These are phyloP conservation scores for Ivindomyrus marchei DNA, from an alignment of 2,113 vertebrate species.

Conservation along the genomic window DNA sequence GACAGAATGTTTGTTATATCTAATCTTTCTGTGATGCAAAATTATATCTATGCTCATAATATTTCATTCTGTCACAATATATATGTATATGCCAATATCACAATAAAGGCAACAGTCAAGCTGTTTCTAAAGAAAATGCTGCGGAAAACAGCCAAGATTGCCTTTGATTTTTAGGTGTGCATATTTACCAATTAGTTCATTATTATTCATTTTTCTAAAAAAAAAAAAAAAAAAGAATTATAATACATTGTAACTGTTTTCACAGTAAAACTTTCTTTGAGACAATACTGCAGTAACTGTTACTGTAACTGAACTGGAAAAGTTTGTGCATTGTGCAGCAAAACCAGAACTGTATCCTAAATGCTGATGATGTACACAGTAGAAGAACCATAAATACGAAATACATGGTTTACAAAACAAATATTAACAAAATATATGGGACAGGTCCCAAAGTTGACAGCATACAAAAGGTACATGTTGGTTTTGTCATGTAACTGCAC, in stretches of 20 bases:
- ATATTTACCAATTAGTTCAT: background rate
- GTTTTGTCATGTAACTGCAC: constrained; percentile 34
- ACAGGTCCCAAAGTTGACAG: constrained; percentile 61
- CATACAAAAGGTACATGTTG: constrained; percentile 51
- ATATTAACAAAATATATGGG: constrained; percentile 58
- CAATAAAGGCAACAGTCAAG: background rate
- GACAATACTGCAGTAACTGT: background rate
- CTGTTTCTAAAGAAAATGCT: background rate
- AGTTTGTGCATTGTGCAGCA: background rate
- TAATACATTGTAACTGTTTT: background rate
- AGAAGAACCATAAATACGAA: constrained; percentile 27
- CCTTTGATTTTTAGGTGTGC: background rate
- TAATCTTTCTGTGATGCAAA: background rate
- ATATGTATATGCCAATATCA: background rate
- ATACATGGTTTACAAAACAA: constrained; percentile 53
- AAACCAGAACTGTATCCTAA: background rate
- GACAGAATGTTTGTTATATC: background rate
- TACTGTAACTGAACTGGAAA: background rate
- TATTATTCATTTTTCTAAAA: background rate
- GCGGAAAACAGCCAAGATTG: background rate
- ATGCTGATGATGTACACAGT: constrained; percentile 16
- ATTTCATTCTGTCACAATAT: background rate
- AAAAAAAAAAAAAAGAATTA: background rate
- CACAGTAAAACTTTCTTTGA: background rate
- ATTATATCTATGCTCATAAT: background rate